Evolutionary conservation across 2,888 invertebrate species (phyloP).

Genomic region (Luperina testacea): DNA sequence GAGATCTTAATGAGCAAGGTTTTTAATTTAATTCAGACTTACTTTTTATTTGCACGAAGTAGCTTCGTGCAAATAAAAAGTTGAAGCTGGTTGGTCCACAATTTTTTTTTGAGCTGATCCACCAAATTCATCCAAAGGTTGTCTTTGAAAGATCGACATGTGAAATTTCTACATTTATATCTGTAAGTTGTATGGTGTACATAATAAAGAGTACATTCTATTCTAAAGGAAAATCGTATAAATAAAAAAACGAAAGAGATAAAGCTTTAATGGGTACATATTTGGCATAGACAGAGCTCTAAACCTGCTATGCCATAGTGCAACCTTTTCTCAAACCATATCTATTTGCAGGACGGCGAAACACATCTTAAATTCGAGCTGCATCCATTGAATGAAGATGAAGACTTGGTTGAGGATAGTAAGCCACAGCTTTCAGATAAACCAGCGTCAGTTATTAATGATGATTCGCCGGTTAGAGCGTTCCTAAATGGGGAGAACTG

Average conservation of each 20-base stretch:
- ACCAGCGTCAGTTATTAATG: conserved; percentile 77
- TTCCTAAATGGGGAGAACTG: conserved; percentile 96
- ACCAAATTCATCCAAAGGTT: background rate
- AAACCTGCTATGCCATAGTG: conserved; percentile 9
- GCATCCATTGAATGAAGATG: conserved; percentile 90
- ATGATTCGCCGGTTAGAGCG: conserved; percentile 93
- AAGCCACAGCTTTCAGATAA: conserved; percentile 66
- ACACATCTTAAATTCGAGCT: conserved; percentile 92
- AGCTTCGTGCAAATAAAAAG: background rate
- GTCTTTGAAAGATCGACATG: background rate
- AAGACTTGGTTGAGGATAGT: conserved; percentile 80
- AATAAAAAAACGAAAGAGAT: background rate
- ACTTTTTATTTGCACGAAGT: too few species aligned
- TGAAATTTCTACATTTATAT: background rate
- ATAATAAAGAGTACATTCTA: background rate
- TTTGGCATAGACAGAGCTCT: conserved; percentile 13
- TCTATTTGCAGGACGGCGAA: conserved; percentile 90
- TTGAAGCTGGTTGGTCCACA: background rate
- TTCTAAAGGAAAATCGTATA: background rate
- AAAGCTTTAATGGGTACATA: conserved; percentile 31
- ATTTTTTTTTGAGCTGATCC: background rate
- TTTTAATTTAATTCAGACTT: too few species aligned
- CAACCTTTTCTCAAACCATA: background rate
- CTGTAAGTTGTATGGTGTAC: background rate
- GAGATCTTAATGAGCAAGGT: background rate